Base-by-base conservation (phyloP, 2,888 invertebrate genomes). In the Sarcophaga caerulescens region DNA sequence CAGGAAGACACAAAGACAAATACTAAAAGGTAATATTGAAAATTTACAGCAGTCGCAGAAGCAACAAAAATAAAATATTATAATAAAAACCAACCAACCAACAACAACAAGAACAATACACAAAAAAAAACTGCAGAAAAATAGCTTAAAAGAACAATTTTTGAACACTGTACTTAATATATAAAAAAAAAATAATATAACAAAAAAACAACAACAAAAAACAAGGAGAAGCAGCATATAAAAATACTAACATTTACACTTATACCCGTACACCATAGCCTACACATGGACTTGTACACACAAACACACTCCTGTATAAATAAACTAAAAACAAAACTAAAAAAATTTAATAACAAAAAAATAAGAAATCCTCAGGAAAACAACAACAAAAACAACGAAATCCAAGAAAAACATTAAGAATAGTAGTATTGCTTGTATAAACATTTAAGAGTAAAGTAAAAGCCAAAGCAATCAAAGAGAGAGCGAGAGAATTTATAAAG, bases 131-230 rank as follows among this genome's bases (percentile, higher is more conserved):
- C 73, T 78, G 80, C 83, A 80, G 81, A 62, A 76, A 86, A 87
- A 79, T 82, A 80, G 80, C 77, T 87, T 83, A 87, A 85, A 85
- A 88, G 86, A 89, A 88, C 88, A 90, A 90, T 90, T 90, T 84
- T 90, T 89, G 89, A 90, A 90, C 90, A 90, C 90, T 90, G 90
- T 90, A 90, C 89, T 90, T 90, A 89, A 89, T 87, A 88, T 89
- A 89, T 89, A 74, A 76, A 81, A 89, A 89, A 87, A 84, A 83
- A 70, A 77, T 68, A 82, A 63, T 83, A 87, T 81, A 87, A 84
- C 69, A 87, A 82, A 69, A 44, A 74, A 81, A 63, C 71, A 76
- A 74, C 75, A 82, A 69, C 23, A 74, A 81, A 63, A 75, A 76
- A 74, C 75, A 87, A 87, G 87, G 87, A 87, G 82, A 82, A 79